These are phyloP conservation scores for Lutjanus argentimaculatus DNA, from an alignment of 2,797 vertebrate species.

Conservation along the genomic window DNA sequence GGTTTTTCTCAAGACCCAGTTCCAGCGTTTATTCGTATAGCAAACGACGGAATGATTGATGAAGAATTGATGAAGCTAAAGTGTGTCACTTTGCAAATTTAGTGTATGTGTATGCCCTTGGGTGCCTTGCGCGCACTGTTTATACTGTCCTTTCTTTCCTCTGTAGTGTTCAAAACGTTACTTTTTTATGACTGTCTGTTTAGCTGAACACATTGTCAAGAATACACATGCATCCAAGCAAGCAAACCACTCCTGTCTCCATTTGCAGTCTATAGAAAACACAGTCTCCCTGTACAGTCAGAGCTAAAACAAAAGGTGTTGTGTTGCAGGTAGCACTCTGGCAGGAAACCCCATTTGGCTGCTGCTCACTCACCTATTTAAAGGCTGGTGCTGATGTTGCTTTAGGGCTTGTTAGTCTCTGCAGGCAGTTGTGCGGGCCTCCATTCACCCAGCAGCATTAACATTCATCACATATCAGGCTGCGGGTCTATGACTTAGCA, in stretches of 20 bases:
- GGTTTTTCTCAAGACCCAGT: conserved; percentile 54
- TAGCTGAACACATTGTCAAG: conserved; percentile 4
- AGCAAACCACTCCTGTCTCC: conserved; percentile 8
- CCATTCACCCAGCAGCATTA: conserved; percentile 20
- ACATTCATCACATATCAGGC: conserved; percentile 35
- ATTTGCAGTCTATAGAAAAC: background rate
- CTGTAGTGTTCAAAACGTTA: background rate
- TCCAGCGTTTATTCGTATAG: conserved; percentile 39
- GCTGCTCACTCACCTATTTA: conserved; percentile 10
- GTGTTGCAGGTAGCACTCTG: conserved; percentile 9
- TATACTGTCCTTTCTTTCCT: conserved; percentile 17
- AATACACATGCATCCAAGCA: conserved; percentile 5
- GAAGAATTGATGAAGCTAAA: conserved; percentile 60
- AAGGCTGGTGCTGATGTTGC: conserved; percentile 27
- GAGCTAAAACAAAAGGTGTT: conserved; percentile 28
- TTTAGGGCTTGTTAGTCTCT: conserved; percentile 31
- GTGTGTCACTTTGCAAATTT: conserved; percentile 55
- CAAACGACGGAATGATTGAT: conserved; percentile 45
- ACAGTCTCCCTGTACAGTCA: background rate
- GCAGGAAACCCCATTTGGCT: conserved; percentile 14
- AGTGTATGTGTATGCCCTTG: conserved; percentile 19
- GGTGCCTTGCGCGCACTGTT: conserved; percentile 26
- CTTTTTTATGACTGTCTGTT: conserved; percentile 18
- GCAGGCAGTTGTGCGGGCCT: background rate
- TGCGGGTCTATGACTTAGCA: conserved; percentile 6